Evolutionary conservation across 2,888 invertebrate genomes (phyloP), one percentile per base, ranked within the genome.

Genomic region (Hydriomena furcata): DNA sequence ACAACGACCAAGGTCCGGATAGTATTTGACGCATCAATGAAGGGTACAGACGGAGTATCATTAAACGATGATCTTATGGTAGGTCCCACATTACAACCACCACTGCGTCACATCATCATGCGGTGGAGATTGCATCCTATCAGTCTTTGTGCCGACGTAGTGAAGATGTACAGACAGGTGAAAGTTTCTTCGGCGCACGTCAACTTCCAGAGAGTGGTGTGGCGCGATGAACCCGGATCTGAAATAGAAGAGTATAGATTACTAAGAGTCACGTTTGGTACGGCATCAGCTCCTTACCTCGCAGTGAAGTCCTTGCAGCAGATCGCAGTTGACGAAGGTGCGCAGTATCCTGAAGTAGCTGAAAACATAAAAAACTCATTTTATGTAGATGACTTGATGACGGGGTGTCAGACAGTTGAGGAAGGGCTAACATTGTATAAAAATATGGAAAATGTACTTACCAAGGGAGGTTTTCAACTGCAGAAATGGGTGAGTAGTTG

Each of bases 371-470:
- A 7, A 13, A 7, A 2, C 2, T 55, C 55, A 17, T 65, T 61
- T 11, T 63, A 64, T 23, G 52, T 63, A 42, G 63, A 67, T 36
- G 64, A 66, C 23, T 35, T 64, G 1, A 42, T 63, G 36, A 47
- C 52, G 0, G 60, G 65, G 0, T 47, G 54, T 24, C 31, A 60
- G 5, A 27, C 1, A n/a, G 25, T 27, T 5, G 32, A 32, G 2
- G 32, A 32, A 1, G 32, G 32, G 3, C 8, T 30, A 1, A 7
- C 12, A 6, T 5, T 30, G 12, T 13, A 30, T 13, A 30, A 7
- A 13, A 12, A 30, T 13, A 30, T 30, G 30, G 7, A 30, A 7
- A 4, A 17, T 3, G 2, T 17, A 17, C 4, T 17, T 2, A 4
- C 2, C 2, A 17, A 17, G 4, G 17, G 2, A 17, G 17, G 17